Conservation (phyloP, 2,113 vertebrate species). For the Casuarius casuarius region DNA sequence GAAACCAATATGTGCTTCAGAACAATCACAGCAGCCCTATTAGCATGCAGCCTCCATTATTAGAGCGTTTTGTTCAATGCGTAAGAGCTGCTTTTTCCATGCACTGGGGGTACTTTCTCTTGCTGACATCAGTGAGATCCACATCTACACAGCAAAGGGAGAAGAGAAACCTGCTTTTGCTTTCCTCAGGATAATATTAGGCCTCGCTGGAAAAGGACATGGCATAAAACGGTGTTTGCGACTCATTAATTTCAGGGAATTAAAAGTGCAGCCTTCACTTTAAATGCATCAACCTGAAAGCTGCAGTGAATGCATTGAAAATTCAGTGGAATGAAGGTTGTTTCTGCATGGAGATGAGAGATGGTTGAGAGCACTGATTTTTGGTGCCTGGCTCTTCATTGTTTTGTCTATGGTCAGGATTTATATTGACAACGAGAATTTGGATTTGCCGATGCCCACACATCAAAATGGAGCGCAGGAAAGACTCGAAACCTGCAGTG, state of each 20-base stretch:
- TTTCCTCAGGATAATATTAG: background rate
- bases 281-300: background rate
- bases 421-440: background rate
- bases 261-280: background rate
- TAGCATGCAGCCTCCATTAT: background rate
- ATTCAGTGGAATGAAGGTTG: background rate
- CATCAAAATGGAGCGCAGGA: background rate
- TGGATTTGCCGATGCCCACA: background rate
- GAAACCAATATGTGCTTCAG: background rate
- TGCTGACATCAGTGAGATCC: background rate
- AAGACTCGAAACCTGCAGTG: background rate
- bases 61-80: background rate
- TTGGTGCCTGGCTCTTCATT: background rate
- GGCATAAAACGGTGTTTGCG: background rate
- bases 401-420: background rate
- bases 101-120: background rate
- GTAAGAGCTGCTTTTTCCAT: background rate
- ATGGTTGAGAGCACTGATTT: background rate
- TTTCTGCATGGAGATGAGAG: background rate
- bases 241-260: background rate
- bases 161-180: background rate
- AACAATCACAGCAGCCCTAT: background rate
- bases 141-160: background rate
- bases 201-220: background rate
- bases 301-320: fast-evolving